Evolutionary conservation across 2,113 vertebrate genomes (phyloP).

Genomic region (Gavia stellata): DNA sequence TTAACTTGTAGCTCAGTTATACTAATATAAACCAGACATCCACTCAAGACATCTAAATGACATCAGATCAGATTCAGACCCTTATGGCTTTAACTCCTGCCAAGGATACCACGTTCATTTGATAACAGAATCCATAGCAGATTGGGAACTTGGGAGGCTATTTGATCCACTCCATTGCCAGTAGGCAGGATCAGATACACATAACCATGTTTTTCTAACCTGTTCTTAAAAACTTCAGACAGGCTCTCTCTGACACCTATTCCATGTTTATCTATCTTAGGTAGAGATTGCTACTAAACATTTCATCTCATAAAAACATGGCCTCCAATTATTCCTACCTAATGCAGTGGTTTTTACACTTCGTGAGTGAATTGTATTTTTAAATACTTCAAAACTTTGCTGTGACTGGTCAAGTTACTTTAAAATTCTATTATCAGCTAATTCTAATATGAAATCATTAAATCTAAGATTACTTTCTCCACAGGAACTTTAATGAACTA

Average conservation of each 20-base stretch:
- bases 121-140: background rate
- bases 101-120: background rate
- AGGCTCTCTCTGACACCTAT: background rate
- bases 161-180: background rate
- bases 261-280: background rate
- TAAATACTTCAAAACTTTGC: background rate
- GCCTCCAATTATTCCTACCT: background rate
- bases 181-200: background rate
- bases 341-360: background rate
- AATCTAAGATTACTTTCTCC: background rate
- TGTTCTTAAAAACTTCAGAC: background rate
- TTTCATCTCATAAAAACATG: background rate
- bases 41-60: background rate
- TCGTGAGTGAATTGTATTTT: background rate
- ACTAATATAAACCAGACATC: background rate
- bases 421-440: background rate
- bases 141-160: background rate
- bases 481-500: background rate
- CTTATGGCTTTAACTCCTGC: background rate
- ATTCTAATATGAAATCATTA: background rate
- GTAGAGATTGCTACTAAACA: background rate
- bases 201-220: background rate
- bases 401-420: background rate
- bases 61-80: background rate
- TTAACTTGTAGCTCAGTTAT: background rate